phyloP scores from a whole-genome alignment of 2,797 vertebrate genomes.

The Cichlasoma orientale region DNA sequence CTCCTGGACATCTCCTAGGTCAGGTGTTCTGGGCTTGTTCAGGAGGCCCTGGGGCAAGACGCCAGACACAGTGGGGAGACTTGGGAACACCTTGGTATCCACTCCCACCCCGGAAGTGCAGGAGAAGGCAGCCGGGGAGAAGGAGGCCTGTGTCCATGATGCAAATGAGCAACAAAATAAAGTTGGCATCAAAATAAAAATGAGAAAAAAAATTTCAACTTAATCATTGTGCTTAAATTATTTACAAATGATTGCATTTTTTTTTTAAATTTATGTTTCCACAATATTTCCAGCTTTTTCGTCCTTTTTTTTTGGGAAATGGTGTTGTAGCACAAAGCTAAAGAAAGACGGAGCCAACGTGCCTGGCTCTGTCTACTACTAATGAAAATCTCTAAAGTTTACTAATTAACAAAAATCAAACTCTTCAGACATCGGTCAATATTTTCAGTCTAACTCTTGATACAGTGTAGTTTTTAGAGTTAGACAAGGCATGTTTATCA shows the following conservation, averaged over 20 bases:
- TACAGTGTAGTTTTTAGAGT: neutral
- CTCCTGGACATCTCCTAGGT: neutral
- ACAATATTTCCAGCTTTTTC: neutral
- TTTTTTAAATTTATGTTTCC: neutral
- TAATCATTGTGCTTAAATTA: neutral
- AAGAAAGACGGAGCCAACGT: fast-evolving
- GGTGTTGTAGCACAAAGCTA: no score
- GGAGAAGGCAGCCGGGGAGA: neutral
- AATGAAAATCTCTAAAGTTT: neutral
- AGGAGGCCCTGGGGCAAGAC: neutral
- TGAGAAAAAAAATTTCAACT: neutral
- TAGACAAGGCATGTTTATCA: neutral
- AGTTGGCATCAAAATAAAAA: neutral
- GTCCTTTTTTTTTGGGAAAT: no score
- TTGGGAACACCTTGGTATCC: no score
- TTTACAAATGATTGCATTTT: neutral
- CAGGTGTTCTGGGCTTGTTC: neutral
- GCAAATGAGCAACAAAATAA: no score
- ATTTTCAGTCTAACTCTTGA: neutral
- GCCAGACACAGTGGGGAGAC: neutral
- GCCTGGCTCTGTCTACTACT: neutral
- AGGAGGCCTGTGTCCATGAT: no score
- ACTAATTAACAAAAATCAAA: constrained; percentile 1
- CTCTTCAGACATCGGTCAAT: neutral
- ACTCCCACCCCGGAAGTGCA: neutral